phyloP scores from a whole-genome alignment of 2,113 vertebrate species.

The Ranitomeya imitator region DNA sequence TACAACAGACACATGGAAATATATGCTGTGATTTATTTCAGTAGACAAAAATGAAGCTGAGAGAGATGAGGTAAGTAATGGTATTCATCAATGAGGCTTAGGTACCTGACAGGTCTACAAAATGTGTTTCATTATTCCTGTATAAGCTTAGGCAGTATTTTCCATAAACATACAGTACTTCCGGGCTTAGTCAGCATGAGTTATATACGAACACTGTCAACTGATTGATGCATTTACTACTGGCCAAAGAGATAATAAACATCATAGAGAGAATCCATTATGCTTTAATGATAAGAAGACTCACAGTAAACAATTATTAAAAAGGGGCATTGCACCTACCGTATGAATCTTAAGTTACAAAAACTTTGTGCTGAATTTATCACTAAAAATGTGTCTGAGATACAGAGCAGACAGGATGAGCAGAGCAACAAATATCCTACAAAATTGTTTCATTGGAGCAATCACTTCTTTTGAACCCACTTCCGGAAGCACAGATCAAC shows the following conservation, averaged over 20 bases:
- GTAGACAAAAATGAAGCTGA: conserved; percentile 26
- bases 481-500: not conserved
- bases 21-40: conserved; percentile 19
- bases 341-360: not conserved
- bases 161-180: conserved; percentile 39
- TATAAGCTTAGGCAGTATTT: conserved; percentile 34
- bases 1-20: conserved; percentile 15
- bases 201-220: conserved; percentile 44
- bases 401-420: not conserved
- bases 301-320: not conserved
- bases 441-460: not conserved
- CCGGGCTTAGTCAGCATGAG: conserved; percentile 28
- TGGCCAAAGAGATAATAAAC: conserved; percentile 3
- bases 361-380: not conserved
- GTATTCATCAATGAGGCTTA: conserved; percentile 47
- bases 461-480: not conserved
- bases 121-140: conserved; percentile 39
- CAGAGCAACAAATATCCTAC: not conserved
- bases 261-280: not conserved
- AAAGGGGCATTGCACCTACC: not conserved
- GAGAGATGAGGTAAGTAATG: conserved; percentile 44
- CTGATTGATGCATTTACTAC: conserved; percentile 28
- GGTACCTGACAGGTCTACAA: conserved; percentile 41
- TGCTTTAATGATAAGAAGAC: not conserved
- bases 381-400: not conserved